A percentile compares a stretch with the other conserved stretches of the same genome.
Evolutionary conservation across 2,888 invertebrate species (phyloP).

Genomic region (Meliscaeva auricollis): DNA sequence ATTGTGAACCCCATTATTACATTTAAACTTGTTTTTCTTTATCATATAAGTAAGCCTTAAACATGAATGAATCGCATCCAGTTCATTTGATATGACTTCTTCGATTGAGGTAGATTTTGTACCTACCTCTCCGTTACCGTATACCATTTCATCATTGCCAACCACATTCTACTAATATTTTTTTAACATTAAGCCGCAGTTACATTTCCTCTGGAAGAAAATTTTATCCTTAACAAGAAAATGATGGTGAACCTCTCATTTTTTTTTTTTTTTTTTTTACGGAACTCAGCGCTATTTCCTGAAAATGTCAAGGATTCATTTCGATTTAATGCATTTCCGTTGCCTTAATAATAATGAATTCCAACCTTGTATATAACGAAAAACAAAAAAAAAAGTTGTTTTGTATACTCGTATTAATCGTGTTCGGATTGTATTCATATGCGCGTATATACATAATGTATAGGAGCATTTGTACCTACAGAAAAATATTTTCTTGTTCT

Average conservation of each 20-base stretch:
- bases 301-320: conserved; percentile 78
- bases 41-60: conserved; percentile 52
- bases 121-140: neutral
- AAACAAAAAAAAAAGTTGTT: conserved; percentile 57
- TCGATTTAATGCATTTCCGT: conserved; percentile 79
- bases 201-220: conserved; percentile 47
- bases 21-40: conserved; percentile 68
- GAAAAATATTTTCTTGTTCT: neutral
- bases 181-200: conserved; percentile 45
- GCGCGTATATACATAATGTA: neutral
- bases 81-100: conserved; percentile 61
- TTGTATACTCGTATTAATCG: conserved; percentile 40
- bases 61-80: conserved; percentile 40
- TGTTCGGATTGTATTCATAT: neutral
- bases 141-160: neutral
- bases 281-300: conserved; percentile 74
- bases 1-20: conserved; percentile 58
- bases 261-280: conserved; percentile 42
- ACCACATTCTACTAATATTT: conserved; percentile 47
- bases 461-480: neutral
- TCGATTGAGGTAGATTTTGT: conserved; percentile 53
- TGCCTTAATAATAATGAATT: conserved; percentile 75
- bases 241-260: conserved; percentile 21
- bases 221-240: conserved; percentile 42
- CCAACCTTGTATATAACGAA: conserved; percentile 57